Evolutionary conservation across 2,113 vertebrate genomes (phyloP), one percentile per base, ranked within the genome.

Genomic region (Cryptoleucopteryx plumbea): DNA sequence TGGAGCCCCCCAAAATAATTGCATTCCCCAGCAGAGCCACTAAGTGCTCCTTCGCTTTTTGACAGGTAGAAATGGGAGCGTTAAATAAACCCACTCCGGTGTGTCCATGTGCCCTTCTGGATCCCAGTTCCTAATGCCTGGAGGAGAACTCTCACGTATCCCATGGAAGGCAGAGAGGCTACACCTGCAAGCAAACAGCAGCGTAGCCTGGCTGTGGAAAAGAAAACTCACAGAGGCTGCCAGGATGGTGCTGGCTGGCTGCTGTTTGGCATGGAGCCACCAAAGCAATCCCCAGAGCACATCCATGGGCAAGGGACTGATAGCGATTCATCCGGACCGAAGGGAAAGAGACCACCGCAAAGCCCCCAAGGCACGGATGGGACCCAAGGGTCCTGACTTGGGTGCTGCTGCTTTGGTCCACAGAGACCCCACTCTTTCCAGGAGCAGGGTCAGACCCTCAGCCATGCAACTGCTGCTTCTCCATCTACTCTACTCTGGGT

Each of bases 241-340:
- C 25, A 9, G 32, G 26, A 8, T 6, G 47, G 31, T 25, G 66
- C 66, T 21, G 55, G 36, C 22, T 12, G 45, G 58, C 32, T 5
- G 58, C 58, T 19, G 7, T 20, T 34, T 8, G 43, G 67, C 50
- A 21, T 9, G 4, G 71, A 11, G 82, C 10, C n/a, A 15, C 61
- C 34, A 16, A 27, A 66, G 18, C 31, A 5, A 56, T 3, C 48
- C 40, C 34, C 40, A 4, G 18, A n/a, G 19, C 23, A 7, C 40
- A 10, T 10, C 62, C 45, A 2, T 0, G 14, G 55, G 45, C 11
- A 11, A 71, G 47, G 74, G 47, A 18, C 0, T 1, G 19, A 61
- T 27, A 22, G 61, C 2, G 12, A n/a, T n/a, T 62, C 25, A 14
- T 8, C 25, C 3, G 1, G 43, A 45, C 5, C 5, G 6, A 36